These are phyloP conservation scores for Iselma pallidipennis DNA, from an alignment of 2,888 invertebrate genomes.

Conservation along the genomic window DNA sequence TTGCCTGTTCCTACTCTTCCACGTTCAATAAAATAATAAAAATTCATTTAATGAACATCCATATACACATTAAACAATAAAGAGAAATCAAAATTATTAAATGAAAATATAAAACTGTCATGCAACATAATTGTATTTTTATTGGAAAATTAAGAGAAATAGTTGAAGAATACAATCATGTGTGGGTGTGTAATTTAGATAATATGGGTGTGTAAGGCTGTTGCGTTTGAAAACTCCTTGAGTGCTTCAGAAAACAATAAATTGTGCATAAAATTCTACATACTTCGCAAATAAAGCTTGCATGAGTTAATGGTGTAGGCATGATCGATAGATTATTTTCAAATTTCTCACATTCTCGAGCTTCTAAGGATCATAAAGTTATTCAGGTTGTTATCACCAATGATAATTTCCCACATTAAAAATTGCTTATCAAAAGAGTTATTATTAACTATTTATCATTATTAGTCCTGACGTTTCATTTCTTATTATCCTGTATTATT, in stretches of 20 bases:
- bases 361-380: background rate
- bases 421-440: no score
- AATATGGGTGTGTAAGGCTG: background rate
- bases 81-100: no score
- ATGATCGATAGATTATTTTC: background rate
- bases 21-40: constrained; percentile 2
- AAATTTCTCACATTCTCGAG: background rate
- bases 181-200: background rate
- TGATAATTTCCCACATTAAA: no score
- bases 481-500: no score
- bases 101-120: no score
- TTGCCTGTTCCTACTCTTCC: background rate
- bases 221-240: background rate
- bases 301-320: background rate
- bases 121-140: no score
- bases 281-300: background rate
- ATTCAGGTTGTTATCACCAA: no score
- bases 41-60: background rate
- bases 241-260: background rate
- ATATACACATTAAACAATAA: background rate
- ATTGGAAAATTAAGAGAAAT: background rate
- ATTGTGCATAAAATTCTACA: background rate
- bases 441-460: no score
- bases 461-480: no score
- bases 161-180: background rate